These are phyloP conservation scores for Macaria notata DNA, from an alignment of 2,888 invertebrate genomes.

Conservation along the genomic window DNA sequence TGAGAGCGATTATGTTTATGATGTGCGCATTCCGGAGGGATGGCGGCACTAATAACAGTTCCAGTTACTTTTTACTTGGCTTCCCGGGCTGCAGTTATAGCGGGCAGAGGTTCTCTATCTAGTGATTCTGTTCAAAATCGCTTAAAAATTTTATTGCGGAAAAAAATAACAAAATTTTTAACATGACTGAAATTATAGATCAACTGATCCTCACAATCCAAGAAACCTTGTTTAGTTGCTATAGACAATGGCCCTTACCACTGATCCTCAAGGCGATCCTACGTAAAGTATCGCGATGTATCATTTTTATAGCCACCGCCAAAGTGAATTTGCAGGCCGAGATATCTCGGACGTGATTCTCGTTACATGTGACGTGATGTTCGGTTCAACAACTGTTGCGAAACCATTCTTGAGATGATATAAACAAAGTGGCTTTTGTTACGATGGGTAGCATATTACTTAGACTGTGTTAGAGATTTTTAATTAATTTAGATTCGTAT, in stretches of 20 bases:
- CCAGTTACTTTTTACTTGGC: conserved; percentile 6
- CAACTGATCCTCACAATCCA: too few relatives aligned
- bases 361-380: conserved; percentile 55
- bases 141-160: too few relatives aligned
- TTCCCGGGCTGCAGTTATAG: too few relatives aligned
- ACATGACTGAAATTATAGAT: too few relatives aligned
- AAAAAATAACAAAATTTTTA: too few relatives aligned
- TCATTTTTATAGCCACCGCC: conserved; percentile 73
- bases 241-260: conserved; percentile 38
- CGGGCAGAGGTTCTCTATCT: too few relatives aligned
- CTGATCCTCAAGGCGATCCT: conserved; percentile 60
- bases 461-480: background rate
- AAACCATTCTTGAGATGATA: conserved; percentile 22
- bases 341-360: conserved; percentile 73
- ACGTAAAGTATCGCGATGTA: conserved; percentile 64
- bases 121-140: too few relatives aligned
- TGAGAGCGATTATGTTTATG: conserved; percentile 75
- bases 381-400: conserved; percentile 31
- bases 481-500: too few relatives aligned
- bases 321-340: conserved; percentile 77
- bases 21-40: conserved; percentile 52
- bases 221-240: too few relatives aligned
- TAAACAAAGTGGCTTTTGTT: conserved; percentile 10
- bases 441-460: background rate
- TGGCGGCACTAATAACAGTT: conserved; percentile 42